A percentile compares a stretch with the other conserved stretches of the same genome.
Conservation (phyloP, 2,113 vertebrate genomes). For the Otus sunia region DNA sequence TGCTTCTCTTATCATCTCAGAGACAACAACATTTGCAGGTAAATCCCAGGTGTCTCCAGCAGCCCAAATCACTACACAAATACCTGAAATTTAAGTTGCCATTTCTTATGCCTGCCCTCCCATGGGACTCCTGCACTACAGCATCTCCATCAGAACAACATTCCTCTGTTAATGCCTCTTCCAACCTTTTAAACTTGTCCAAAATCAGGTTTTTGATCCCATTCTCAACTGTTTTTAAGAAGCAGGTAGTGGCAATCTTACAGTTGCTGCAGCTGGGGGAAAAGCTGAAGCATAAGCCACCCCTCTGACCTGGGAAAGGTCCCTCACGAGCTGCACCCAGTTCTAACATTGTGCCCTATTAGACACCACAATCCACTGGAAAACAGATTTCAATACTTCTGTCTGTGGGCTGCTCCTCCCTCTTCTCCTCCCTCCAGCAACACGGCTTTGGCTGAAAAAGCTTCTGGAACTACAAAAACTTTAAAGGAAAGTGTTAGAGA, state of each 20-base stretch:
- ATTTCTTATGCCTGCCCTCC: background rate
- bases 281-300: background rate
- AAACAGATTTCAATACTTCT: background rate
- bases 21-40: background rate
- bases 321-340: background rate
- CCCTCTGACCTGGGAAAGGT: background rate
- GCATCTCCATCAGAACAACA: background rate
- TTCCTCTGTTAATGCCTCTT: background rate
- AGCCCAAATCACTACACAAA: background rate
- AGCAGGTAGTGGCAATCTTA: background rate
- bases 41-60: background rate
- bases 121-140: background rate
- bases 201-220: background rate
- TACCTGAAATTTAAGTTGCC: background rate
- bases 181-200: background rate
- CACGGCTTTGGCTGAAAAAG: background rate
- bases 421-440: background rate
- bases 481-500: background rate
- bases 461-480: background rate
- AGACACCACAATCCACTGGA: background rate
- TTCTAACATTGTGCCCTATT: fast-evolving
- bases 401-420: background rate
- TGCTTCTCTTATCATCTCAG: background rate
- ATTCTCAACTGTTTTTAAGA: background rate
- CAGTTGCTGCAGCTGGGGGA: background rate